Evolutionary conservation across 2,888 invertebrate species (phyloP).

Genomic region (Platynereis dumerilii): DNA sequence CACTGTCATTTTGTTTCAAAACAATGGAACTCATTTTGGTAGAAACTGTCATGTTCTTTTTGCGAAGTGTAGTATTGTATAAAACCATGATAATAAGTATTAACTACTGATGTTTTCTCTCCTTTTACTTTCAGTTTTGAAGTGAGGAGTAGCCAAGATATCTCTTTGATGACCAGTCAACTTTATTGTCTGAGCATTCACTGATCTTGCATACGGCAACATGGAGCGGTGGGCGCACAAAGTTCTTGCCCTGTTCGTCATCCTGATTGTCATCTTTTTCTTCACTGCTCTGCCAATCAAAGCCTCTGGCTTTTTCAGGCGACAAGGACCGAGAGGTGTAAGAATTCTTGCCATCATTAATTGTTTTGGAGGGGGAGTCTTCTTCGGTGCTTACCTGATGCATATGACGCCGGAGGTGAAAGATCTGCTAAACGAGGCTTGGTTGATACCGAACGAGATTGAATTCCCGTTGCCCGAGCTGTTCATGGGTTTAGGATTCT

Average conservation of each 20-base stretch:
- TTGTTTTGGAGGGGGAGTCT: constrained; percentile 35
- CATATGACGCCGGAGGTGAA: constrained; percentile 26
- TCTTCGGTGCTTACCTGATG: constrained; percentile 26
- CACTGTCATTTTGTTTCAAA: too few species aligned
- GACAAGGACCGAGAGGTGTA: constrained; percentile 19
- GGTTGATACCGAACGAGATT: constrained; percentile 22
- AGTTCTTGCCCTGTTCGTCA: constrained; percentile 8
- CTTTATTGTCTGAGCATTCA: too few species aligned
- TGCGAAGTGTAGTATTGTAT: too few species aligned
- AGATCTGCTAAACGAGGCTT: constrained; percentile 1
- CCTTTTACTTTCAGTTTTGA: too few species aligned
- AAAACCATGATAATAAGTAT: too few species aligned
- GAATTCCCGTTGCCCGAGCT: constrained; percentile 27
- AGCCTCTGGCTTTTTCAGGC: constrained; percentile 25
- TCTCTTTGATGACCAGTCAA: too few species aligned
- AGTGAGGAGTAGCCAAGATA: too few species aligned
- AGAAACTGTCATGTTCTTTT: too few species aligned
- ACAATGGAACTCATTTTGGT: too few species aligned
- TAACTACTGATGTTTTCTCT: too few species aligned
- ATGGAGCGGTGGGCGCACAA: constrained; percentile 16
- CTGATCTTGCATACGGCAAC: too few species aligned
- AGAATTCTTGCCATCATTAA: constrained; percentile 21
- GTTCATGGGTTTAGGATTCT: constrained; percentile 29
- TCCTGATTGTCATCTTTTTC: constrained; percentile 1
- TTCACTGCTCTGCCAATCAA: constrained; percentile 26